These are phyloP conservation scores for Aphyosemion australe DNA, from an alignment of 2,113 vertebrate species.

Conservation along the genomic window DNA sequence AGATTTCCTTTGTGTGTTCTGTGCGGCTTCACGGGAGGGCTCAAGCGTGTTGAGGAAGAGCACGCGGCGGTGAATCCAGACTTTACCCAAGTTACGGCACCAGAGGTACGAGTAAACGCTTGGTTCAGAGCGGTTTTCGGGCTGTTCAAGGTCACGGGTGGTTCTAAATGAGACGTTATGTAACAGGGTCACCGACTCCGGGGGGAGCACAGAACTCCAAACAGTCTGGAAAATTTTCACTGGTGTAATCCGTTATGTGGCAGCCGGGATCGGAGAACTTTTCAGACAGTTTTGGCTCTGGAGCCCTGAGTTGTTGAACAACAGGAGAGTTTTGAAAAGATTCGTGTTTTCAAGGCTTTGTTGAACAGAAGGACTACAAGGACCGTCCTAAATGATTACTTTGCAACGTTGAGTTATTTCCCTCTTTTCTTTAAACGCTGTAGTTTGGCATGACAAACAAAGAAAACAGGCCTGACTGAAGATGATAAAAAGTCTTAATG, in stretches of 20 bases:
- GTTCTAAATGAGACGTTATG: conserved; percentile 12
- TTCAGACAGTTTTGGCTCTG: not conserved
- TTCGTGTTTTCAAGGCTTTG: conserved; percentile 1
- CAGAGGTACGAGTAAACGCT: conserved; percentile 15
- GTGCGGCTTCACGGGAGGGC: conserved; percentile 4
- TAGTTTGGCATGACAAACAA: not conserved
- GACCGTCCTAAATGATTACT: too few species aligned
- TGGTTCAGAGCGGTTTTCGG: conserved; percentile 16
- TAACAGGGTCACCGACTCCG: conserved; percentile 33
- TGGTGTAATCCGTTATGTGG: conserved; percentile 9
- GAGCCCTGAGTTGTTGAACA: not conserved
- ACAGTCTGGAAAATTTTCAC: not conserved
- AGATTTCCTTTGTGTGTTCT: conserved; percentile 17
- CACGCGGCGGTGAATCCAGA: not conserved
- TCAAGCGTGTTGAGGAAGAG: not conserved
- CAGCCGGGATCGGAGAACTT: not conserved
- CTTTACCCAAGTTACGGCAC: conserved; percentile 16
- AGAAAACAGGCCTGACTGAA: not conserved
- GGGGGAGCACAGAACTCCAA: conserved; percentile 7
- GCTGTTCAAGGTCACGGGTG: conserved; percentile 34
- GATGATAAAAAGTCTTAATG: conserved; percentile 7
- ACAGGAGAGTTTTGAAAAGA: not conserved
- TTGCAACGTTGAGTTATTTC: too few species aligned
- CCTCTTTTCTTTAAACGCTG: not conserved
- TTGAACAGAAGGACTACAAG: not conserved